A percentile compares a stretch with the other conserved stretches of the same genome.
phyloP scores from a whole-genome alignment of 2,888 invertebrate species.

The Lithophane ornitopus region DNA sequence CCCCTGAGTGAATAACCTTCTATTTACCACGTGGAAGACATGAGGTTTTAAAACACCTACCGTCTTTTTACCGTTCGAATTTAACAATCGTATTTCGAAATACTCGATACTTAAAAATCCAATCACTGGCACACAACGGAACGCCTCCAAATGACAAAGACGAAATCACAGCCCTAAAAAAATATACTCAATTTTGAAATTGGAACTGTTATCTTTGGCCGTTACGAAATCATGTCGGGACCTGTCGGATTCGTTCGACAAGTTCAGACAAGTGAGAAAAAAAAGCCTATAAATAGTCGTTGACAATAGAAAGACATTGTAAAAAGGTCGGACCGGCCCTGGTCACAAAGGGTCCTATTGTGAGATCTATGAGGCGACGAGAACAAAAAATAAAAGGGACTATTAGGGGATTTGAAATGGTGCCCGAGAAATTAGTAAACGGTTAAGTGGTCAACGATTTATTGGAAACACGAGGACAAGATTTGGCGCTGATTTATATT shows the following conservation, averaged over 20 bases:
- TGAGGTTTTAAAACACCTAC: background rate
- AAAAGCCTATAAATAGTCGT: constrained; percentile 61
- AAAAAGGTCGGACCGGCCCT: constrained; percentile 54
- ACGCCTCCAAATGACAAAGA: constrained; percentile 39
- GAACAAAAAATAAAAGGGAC: constrained; percentile 66
- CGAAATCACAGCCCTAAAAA: constrained; percentile 39
- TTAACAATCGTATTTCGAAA: background rate
- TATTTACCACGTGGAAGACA: background rate
- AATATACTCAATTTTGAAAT: constrained; percentile 57
- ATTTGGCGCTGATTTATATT: constrained; percentile 49
- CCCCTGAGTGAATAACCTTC: background rate
- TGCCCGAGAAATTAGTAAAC: constrained; percentile 67
- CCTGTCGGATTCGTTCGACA: constrained; percentile 64
- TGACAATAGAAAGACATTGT: constrained; percentile 62
- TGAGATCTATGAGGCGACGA: constrained; percentile 51
- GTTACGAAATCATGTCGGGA: constrained; percentile 64
- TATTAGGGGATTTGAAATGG: constrained; percentile 66
- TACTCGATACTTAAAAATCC: constrained; percentile 33
- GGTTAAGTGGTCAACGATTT: constrained; percentile 66
- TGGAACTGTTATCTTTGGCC: constrained; percentile 63
- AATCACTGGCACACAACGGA: constrained; percentile 39
- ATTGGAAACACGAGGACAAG: constrained; percentile 55
- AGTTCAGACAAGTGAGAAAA: constrained; percentile 61
- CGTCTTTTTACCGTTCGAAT: background rate
- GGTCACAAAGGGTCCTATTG: constrained; percentile 61